Base-by-base conservation (phyloP, 1,140 invertebrate genomes). In the Paralvinella palmiformis region DNA sequence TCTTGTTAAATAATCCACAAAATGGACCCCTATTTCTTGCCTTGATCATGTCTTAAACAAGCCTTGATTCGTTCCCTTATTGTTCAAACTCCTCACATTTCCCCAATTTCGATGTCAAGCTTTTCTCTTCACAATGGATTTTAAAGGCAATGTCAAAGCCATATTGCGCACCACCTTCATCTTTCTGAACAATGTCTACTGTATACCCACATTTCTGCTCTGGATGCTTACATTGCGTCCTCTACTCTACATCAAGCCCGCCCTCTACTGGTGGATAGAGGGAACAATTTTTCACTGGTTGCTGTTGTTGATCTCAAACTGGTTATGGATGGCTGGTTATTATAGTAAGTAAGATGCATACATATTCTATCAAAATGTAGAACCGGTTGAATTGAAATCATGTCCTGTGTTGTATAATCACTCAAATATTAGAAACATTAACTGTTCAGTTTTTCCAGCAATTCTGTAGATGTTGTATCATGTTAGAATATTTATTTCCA, bases 291-390 rank as follows among this genome's bases (percentile, higher is more conserved):
- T 57, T 32, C 27, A 33, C 13, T 57, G 27, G 24, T 32, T 57
- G 13, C 55, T 32, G 29, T 31, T 27, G 7, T 32, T 32, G 6
- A 32, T 57, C 2, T 6, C 29, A 4, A 20, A 57, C 27, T 57
- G 55, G 55, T 32, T 57, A 32, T 33, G 15, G 29, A 57, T 32
- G 27, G 55, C 55, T 15, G 27, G 55, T n/a, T 57, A 57, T 32
- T 31, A 24, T 31, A 22, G 55, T 57, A 57, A 33, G 33, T 10
- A 3, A n/a, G 31, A 56, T 56, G 31, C 31, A 56, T 56, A n/a
- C 6, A 1, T 10, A 10, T n/a, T 10, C n/a, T 10, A 41, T 10
- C 10, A 41, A 41, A 10, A 41, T 10, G n/a, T 10, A 41, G 37
- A 41, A 41, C 10, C 10, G 10, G n/a, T n/a, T 41, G 37, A 41